phyloP scores from a whole-genome alignment of 2,797 vertebrate genomes.

The Falco novaeseelandiae region DNA sequence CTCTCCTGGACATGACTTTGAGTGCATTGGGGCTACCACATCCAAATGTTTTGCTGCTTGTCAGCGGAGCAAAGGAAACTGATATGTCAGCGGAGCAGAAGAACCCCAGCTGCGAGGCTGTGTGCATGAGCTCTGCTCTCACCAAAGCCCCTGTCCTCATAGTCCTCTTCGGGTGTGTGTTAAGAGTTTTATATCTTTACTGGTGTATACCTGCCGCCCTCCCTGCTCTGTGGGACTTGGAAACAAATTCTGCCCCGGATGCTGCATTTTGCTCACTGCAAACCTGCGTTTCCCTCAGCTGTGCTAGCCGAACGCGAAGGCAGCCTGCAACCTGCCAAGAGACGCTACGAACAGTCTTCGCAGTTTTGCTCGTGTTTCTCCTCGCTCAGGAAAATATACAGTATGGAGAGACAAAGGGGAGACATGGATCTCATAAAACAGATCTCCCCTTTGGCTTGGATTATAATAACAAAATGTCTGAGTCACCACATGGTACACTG shows the following conservation, averaged over 20 bases:
- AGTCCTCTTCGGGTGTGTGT: not conserved
- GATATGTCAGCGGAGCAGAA: not conserved
- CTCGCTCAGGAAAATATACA: not conserved
- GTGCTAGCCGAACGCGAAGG: not conserved
- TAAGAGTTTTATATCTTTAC: not conserved
- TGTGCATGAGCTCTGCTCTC: not conserved
- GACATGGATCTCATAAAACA: constrained; percentile 50
- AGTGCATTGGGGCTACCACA: not conserved
- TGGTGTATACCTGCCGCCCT: not conserved
- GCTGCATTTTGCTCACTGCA: not conserved
- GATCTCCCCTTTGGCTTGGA: constrained; percentile 59
- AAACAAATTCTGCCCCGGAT: not conserved
- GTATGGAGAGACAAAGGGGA: constrained; percentile 25
- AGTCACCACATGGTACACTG: constrained; percentile 69
- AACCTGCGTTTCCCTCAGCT: not conserved
- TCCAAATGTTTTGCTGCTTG: not conserved
- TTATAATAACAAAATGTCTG: constrained; percentile 70
- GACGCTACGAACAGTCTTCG: not conserved
- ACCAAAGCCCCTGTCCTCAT: not conserved
- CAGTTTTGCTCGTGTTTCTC: constrained; percentile 16
- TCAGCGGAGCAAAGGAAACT: not conserved
- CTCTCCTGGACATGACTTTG: not conserved
- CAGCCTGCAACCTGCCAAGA: not conserved
- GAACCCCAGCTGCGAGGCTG: not conserved
- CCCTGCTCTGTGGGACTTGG: not conserved